These are phyloP conservation scores for Leucophenga maculata DNA, from an alignment of 2,888 invertebrate species.

Conservation along the genomic window DNA sequence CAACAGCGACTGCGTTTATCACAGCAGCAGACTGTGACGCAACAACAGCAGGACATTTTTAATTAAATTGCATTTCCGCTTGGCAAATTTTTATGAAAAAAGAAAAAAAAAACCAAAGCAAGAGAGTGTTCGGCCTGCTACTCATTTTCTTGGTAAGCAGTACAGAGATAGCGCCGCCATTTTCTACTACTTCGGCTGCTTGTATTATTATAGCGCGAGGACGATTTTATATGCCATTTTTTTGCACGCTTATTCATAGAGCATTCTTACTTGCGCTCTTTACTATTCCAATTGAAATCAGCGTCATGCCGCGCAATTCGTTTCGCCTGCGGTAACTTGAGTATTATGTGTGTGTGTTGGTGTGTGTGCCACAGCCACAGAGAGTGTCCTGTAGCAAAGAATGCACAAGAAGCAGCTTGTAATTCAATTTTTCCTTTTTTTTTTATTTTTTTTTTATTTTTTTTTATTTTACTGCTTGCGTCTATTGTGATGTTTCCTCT, in stretches of 20 bases:
- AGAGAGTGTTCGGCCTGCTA: background rate
- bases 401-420: background rate
- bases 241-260: background rate
- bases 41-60: conserved; percentile 62
- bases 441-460: too few relatives aligned
- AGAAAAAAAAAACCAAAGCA: background rate
- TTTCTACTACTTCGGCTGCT: background rate
- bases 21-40: conserved; percentile 32
- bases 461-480: background rate
- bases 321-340: conserved; percentile 19
- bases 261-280: background rate
- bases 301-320: background rate
- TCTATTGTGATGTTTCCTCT: background rate
- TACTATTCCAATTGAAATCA: conserved; percentile 1
- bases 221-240: conserved; percentile 11
- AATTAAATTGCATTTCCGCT: conserved; percentile 69
- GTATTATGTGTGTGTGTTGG: background rate
- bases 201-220: background rate
- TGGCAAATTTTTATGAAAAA: conserved; percentile 59
- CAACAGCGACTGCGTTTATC: background rate
- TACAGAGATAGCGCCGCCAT: background rate
- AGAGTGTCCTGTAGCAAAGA: background rate
- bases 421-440: conserved; percentile 11
- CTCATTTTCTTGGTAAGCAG: too few relatives aligned
- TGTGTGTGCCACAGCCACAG: background rate